These are phyloP conservation scores for Geococcyx californianus DNA, from an alignment of 2,113 vertebrate species.

Conservation along the genomic window DNA sequence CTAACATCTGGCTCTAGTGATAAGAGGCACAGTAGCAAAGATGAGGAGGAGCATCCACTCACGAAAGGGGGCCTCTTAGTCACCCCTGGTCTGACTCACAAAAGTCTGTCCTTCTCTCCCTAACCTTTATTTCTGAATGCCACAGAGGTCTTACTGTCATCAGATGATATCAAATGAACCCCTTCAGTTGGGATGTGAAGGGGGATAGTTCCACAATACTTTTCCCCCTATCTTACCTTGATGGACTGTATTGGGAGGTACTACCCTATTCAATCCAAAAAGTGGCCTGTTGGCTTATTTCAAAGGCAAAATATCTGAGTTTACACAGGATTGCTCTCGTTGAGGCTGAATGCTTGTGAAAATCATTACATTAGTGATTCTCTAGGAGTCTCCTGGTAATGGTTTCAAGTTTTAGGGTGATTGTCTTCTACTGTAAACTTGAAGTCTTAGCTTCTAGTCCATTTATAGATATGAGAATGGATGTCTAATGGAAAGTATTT, in stretches of 20 bases:
- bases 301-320: neutral
- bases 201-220: neutral
- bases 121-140: neutral
- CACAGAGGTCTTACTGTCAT: neutral
- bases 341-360: neutral
- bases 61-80: neutral
- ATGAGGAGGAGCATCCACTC: neutral
- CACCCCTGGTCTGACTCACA: neutral
- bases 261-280: neutral
- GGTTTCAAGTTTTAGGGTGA: neutral
- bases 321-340: neutral
- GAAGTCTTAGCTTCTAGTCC: neutral
- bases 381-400: neutral
- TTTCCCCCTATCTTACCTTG: neutral
- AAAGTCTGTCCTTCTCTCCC: neutral
- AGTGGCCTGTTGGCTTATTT: neutral
- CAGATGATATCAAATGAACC: neutral
- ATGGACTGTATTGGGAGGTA: neutral
- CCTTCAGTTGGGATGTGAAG: neutral
- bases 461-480: neutral
- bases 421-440: neutral
- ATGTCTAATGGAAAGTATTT: neutral
- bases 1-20: slow-evolving; percentile 19
- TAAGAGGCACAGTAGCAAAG: neutral
- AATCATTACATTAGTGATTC: neutral